Evolutionary conservation across 2,113 vertebrate genomes (phyloP).

Genomic region (Cyanoliseus patagonus): DNA sequence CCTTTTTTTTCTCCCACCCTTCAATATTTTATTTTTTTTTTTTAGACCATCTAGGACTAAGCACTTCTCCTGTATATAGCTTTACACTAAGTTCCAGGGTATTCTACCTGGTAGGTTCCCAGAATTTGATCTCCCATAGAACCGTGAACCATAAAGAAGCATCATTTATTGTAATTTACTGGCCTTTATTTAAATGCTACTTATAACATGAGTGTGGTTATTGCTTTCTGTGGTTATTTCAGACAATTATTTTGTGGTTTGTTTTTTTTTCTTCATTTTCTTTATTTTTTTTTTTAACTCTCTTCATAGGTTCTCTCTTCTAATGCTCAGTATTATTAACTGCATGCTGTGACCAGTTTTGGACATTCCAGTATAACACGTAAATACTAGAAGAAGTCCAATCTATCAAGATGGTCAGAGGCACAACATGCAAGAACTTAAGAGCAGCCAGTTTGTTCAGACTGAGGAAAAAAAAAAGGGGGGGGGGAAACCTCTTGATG

Average conservation of each 20-base stretch:
- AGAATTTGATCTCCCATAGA: background rate
- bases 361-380: background rate
- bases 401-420: background rate
- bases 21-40: background rate
- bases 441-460: background rate
- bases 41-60: background rate
- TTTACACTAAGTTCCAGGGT: background rate
- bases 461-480: background rate
- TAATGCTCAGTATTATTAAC: background rate
- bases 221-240: background rate
- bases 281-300: background rate
- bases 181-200: background rate
- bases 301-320: background rate
- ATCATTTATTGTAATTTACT: background rate
- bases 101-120: background rate
- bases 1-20: background rate
- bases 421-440: background rate
- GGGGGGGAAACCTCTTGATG: background rate
- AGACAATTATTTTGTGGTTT: background rate
- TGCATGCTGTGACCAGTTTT: rapidly evolving
- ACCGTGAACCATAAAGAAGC: background rate
- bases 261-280: too few relatives aligned
- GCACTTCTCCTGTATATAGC: background rate
- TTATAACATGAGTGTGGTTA: background rate
- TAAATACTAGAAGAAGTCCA: background rate